Evolutionary conservation across 2,888 invertebrate species (phyloP), one percentile per base, ranked within the genome.

Genomic region (Drosophila melanosoma): DNA sequence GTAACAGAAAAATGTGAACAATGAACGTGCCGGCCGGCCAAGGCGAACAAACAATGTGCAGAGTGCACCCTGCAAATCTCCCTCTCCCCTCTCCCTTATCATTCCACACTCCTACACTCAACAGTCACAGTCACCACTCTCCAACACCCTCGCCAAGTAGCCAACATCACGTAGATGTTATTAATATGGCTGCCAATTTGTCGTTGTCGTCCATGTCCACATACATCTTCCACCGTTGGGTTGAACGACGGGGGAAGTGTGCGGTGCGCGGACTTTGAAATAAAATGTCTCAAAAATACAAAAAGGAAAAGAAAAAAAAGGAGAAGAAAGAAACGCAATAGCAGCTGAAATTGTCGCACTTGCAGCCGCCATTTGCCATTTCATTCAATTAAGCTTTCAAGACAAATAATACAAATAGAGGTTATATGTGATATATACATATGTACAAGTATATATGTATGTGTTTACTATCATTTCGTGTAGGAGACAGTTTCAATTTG

Each of bases 121-220:
- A 8, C 6, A 6, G 40, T 36, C 17, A 40, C 29, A n/a, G 29
- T 12, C 51, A 42, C 49, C 36, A 23, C n/a, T 12, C 2, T 42
- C n/a, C 11, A 11, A 36, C 63, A 35, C 7, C 51, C 8, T 10
- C 26, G 12, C 29, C n/a, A 33, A 40, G 58, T 45, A 70, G 52
- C 69, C 76, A 75, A 63, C 68, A 54, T 62, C 82, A 80, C 89
- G 78, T 76, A 74, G 81, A 79, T 89, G 86, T 87, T 86, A 89
- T 86, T 86, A 86, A 86, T 86, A 86, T 86, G 90, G 90, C 90
- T 89, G 86, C 88, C 86, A 89, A 86, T 86, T 86, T 86, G 86
- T 85, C 86, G 89, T 64, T 79, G 63, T 71, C 71, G 83, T 66
- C 64, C 72, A 69, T 42, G 74, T 86, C 56, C 80, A 67, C 40